Conservation (phyloP, 2,113 vertebrate genomes). For the Onychostruthus taczanowskii region DNA sequence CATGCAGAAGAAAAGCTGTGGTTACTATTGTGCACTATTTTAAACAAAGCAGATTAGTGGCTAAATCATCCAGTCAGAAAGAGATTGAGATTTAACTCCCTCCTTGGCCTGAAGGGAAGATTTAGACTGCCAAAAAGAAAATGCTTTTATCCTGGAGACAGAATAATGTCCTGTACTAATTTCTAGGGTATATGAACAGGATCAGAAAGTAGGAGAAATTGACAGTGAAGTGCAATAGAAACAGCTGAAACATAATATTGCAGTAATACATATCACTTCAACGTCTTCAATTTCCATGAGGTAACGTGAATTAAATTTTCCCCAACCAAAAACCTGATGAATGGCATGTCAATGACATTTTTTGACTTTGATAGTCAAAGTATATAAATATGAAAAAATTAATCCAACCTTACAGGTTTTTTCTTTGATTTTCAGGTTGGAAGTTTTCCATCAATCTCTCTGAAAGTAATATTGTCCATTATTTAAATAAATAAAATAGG, state of each 20-base stretch:
- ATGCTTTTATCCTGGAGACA: neutral
- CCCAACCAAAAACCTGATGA: neutral
- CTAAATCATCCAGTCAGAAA: neutral
- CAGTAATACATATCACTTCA: neutral
- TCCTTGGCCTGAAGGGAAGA: neutral
- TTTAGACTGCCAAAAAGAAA: neutral
- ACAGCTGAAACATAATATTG: neutral
- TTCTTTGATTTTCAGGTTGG: neutral
- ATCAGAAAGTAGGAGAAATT: neutral
- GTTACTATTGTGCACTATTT: neutral
- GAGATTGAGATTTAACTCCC: neutral
- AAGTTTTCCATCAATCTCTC: neutral
- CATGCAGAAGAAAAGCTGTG: neutral
- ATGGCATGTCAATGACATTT: neutral
- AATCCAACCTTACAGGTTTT: neutral
- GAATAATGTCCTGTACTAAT: neutral
- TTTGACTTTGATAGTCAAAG: neutral
- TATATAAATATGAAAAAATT: neutral
- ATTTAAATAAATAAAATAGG: neutral
- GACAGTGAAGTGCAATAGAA: neutral
- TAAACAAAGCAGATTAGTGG: neutral
- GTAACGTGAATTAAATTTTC: neutral
- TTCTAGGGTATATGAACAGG: neutral
- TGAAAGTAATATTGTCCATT: neutral
- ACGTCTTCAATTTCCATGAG: neutral